phyloP scores from a whole-genome alignment of 1,140 invertebrate genomes.

The Drosophila melanogaster region Release_6_plus_ISO1_MT NT_033777.3:25773001-25773500 shows the following conservation, averaged over 20 bases:
- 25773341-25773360: too few relatives aligned
- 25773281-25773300: too few relatives aligned
- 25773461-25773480: slow-evolving; percentile 90
- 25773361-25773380: neutral
- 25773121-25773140: neutral
- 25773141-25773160: neutral
- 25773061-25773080: slow-evolving; percentile 77
- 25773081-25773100: slow-evolving; percentile 65
- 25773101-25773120: slow-evolving; percentile 47
- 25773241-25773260: too few relatives aligned
- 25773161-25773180: slow-evolving; percentile 52
- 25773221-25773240: neutral
- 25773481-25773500: slow-evolving; percentile 91
- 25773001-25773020: slow-evolving; percentile 13
- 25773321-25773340: too few relatives aligned
- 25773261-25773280: too few relatives aligned
- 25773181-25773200: neutral
- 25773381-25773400: slow-evolving; percentile 19
- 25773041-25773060: slow-evolving; percentile 69
- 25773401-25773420: neutral
- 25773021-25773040: slow-evolving; percentile 71
- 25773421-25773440: neutral
- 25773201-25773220: neutral
- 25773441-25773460: slow-evolving; percentile 62
- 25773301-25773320: too few relatives aligned